Evolutionary conservation across 1,140 invertebrate genomes (phyloP).

Genomic region (Hylaeus volcanicus): DNA sequence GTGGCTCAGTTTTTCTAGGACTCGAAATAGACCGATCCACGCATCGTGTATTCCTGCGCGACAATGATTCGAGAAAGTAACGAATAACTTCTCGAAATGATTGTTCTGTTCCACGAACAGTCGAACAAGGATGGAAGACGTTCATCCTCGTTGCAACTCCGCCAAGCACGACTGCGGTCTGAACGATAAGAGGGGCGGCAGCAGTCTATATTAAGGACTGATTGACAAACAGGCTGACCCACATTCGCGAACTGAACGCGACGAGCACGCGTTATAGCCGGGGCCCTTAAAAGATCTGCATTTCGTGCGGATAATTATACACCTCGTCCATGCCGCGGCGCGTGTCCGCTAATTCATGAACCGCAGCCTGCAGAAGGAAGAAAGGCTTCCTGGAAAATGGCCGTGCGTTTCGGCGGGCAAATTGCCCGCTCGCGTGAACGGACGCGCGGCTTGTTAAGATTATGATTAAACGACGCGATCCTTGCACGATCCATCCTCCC

Average conservation of each 20-base stretch:
- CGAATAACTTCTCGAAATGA: too few relatives aligned
- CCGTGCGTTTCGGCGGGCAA: slow-evolving; percentile 30
- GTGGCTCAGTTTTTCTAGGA: too few relatives aligned
- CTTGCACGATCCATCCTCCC: slow-evolving; percentile 3
- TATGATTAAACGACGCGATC: slow-evolving; percentile 32
- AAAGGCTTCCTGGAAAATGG: slow-evolving; percentile 38
- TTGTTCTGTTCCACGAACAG: too few relatives aligned
- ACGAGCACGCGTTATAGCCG: slow-evolving; percentile 31
- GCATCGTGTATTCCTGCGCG: too few relatives aligned
- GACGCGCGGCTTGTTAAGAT: slow-evolving; percentile 30
- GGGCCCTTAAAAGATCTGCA: slow-evolving; percentile 49
- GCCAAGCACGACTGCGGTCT: slow-evolving; percentile 9
- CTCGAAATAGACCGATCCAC: too few relatives aligned
- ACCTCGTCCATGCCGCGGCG: slow-evolving; percentile 24
- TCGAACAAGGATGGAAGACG: neutral
- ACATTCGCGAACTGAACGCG: slow-evolving; percentile 55
- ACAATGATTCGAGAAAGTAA: too few relatives aligned
- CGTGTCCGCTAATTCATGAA: slow-evolving; percentile 57
- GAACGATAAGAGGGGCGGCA: slow-evolving; percentile 21
- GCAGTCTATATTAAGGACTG: slow-evolving; percentile 60
- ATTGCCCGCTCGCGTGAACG: slow-evolving; percentile 56
- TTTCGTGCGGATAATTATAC: slow-evolving; percentile 62
- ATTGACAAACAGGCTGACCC: slow-evolving; percentile 65
- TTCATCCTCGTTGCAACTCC: slow-evolving; percentile 6
- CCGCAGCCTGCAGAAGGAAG: slow-evolving; percentile 26